Conservation (phyloP, 2,888 invertebrate species). For the Dynastes hyllus region DNA sequence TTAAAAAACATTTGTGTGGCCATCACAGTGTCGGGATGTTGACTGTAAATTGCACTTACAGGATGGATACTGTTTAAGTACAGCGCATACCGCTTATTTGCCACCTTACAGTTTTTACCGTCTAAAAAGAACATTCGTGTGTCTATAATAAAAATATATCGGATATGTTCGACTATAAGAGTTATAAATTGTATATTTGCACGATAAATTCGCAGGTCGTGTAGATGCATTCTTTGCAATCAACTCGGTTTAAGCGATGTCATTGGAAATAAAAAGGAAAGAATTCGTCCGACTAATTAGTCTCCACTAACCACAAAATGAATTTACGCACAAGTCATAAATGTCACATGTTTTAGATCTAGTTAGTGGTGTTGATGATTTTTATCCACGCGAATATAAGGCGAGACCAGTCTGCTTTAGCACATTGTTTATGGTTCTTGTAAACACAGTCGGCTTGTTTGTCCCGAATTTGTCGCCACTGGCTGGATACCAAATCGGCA, state of each 20-base stretch:
- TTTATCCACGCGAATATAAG: conserved; percentile 66
- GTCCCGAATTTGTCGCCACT: conserved; percentile 68
- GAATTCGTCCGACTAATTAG: conserved; percentile 21
- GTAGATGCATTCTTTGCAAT: neutral
- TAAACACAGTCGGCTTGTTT: conserved; percentile 67
- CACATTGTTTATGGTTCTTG: conserved; percentile 65
- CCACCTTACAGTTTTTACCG: too few relatives aligned
- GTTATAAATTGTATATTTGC: too few relatives aligned
- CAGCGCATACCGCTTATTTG: too few relatives aligned
- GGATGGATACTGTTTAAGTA: too few relatives aligned
- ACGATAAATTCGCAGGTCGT: neutral
- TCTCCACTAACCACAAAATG: conserved; percentile 26
- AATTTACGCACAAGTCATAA: conserved; percentile 41
- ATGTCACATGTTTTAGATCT: conserved; percentile 42
- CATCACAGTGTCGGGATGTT: too few relatives aligned
- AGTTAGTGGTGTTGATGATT: conserved; percentile 54
- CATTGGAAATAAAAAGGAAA: conserved; percentile 17
- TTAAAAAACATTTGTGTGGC: too few relatives aligned
- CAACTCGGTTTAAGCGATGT: conserved; percentile 18
- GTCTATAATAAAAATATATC: too few relatives aligned
- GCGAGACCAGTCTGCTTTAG: conserved; percentile 62
- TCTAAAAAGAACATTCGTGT: too few relatives aligned
- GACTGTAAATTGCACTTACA: too few relatives aligned
- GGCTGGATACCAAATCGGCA: conserved; percentile 59
- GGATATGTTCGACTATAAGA: too few relatives aligned